Evolutionary conservation across 2,113 vertebrate species (phyloP), one percentile per base, ranked within the genome.

Genomic region (Notothenia rossii): DNA sequence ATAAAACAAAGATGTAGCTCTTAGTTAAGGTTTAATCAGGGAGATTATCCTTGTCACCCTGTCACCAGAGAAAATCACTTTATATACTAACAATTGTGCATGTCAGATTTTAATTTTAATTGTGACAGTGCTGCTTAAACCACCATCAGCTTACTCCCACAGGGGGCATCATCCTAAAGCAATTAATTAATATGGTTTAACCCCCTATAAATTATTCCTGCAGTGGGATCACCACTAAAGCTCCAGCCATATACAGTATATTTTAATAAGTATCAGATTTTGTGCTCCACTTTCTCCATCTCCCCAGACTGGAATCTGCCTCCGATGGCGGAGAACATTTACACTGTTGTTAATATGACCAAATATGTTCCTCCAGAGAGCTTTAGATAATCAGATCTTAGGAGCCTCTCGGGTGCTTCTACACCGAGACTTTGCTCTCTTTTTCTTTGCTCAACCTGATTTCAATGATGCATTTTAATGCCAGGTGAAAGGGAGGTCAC

Each of bases 261-360:
- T 81, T 84, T 49, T 72, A 86, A 83, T 53, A 68, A 40, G 58
- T 49, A 71, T 66, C 36, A 13, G 3, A 79, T 67, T 69, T 53
- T 62, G 75, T 82, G 72, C 69, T 65, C 66, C 51, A 75, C 68
- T 25, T 75, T 69, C 51, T 68, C 25, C 2, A 5, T 1, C 46
- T 64, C 71, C 29, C 25, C 43, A 56, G 55, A 66, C 14, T 22
- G 43, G 29, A 15, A 13, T 72, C 20, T 11, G 12, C 10, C 63
- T 77, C 66, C 49, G 45, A 48, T 55, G 61, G 63, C 17, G 29
- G 48, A 53, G 61, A 7, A 12, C 71, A 66, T 56, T 71, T 54
- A 53, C 56, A 65, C 76, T 69, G 71, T 65, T 76, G 62, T 73
- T 71, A 49, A 72, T 61, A 53, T 40, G 62, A 75, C 60, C 56